Conservation (phyloP, 2,888 invertebrate species). For the Ashinkailepas kermadecensis region DNA sequence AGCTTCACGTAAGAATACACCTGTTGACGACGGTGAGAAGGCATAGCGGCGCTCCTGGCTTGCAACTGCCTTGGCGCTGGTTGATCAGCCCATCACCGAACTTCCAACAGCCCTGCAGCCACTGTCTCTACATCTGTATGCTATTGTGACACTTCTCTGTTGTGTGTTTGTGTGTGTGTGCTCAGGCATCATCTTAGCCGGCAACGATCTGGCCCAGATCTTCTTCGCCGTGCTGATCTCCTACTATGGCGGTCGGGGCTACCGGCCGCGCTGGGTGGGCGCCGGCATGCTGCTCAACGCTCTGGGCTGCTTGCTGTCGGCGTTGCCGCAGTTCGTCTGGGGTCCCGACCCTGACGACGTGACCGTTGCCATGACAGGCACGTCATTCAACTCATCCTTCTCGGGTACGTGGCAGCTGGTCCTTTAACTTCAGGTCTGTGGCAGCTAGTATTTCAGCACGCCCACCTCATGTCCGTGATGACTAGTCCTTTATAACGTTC, state of each 20-base stretch:
- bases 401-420: not conserved
- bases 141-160: too few relatives aligned
- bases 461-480: too few relatives aligned
- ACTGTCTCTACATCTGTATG: too few relatives aligned
- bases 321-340: slow-evolving; percentile 32
- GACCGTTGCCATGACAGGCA: not conserved
- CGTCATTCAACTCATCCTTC: not conserved
- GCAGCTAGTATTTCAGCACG: too few relatives aligned
- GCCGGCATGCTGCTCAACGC: slow-evolving; percentile 30
- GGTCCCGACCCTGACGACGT: slow-evolving; percentile 31
- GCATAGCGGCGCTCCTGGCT: too few relatives aligned
- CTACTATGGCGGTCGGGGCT: slow-evolving; percentile 33
- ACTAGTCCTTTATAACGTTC: too few relatives aligned
- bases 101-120: not conserved
- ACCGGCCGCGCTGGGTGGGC: slow-evolving; percentile 33
- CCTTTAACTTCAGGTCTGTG: too few relatives aligned
- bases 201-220: slow-evolving; percentile 64
- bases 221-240: slow-evolving; percentile 44
- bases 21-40: too few relatives aligned
- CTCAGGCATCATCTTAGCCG: slow-evolving; percentile 42
- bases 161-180: too few relatives aligned
- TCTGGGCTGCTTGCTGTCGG: slow-evolving; percentile 29
- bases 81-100: not conserved
- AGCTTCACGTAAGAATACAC: too few relatives aligned
- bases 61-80: too few relatives aligned